These are phyloP conservation scores for Terrapene triunguis DNA, from an alignment of 2,113 vertebrate species.

Conservation along the genomic window DNA sequence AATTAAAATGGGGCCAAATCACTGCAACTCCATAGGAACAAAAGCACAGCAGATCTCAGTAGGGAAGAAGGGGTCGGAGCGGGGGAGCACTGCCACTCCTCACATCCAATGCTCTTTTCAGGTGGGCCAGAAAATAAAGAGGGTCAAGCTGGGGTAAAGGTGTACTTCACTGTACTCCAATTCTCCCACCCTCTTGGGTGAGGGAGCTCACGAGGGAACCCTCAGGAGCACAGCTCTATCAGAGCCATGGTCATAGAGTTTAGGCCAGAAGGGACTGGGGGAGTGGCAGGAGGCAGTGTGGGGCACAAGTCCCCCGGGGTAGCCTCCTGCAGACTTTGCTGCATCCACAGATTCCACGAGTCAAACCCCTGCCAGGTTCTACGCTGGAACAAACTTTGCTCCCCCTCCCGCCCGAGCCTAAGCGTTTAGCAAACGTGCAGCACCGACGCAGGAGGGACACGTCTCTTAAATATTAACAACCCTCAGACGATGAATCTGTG, in stretches of 20 bases:
- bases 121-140: not conserved
- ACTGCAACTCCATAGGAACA: not conserved
- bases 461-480: not conserved
- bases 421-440: no score
- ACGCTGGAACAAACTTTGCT: not conserved
- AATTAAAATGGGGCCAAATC: not conserved
- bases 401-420: not conserved
- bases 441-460: no score
- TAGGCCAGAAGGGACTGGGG: not conserved
- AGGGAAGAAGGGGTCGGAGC: not conserved
- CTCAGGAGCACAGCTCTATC: not conserved
- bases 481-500: not conserved
- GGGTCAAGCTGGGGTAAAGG: not conserved
- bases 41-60: fast-evolving
- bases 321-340: not conserved
- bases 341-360: not conserved
- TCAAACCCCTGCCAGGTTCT: not conserved
- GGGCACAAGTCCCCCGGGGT: not conserved
- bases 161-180: not conserved
- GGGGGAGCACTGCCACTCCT: not conserved
- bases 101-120: not conserved
- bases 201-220: not conserved
- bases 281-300: not conserved
- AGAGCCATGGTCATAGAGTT: not conserved
- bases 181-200: not conserved